Evolutionary conservation across 2,888 invertebrate genomes (phyloP).

Genomic region (Cheilosia grossa): DNA sequence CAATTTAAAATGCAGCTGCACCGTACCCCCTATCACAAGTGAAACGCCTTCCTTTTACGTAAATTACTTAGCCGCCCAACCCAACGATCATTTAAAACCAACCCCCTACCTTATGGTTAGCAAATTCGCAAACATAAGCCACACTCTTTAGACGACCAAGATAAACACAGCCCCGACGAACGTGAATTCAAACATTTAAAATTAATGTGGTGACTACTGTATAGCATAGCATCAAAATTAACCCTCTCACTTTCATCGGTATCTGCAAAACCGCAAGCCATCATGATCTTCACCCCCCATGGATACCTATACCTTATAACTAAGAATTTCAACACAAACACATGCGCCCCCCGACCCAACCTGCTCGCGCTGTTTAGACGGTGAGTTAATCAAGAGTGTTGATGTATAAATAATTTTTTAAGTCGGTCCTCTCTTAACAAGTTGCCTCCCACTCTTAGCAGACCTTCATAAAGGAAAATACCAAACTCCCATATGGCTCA

Average conservation of each 20-base stretch:
- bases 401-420: constrained; percentile 55
- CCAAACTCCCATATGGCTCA: neutral
- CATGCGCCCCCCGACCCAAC: neutral
- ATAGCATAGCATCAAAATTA: constrained; percentile 42
- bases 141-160: constrained; percentile 9
- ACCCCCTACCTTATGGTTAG: neutral
- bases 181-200: constrained; percentile 45
- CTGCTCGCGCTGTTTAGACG: constrained; percentile 1
- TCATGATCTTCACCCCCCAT: constrained; percentile 27
- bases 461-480: neutral
- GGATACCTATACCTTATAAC: neutral
- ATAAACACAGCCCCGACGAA: neutral
- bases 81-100: neutral
- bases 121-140: constrained; percentile 35
- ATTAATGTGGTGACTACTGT: constrained; percentile 15
- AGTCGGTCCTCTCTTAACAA: constrained; percentile 23
- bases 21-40: neutral
- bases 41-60: constrained; percentile 1
- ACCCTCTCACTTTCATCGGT: constrained; percentile 52
- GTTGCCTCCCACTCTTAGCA: neutral
- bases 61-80: neutral
- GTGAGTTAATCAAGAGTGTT: constrained; percentile 57
- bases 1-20: no score
- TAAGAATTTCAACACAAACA: neutral
- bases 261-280: constrained; percentile 50